Evolutionary conservation across 2,797 vertebrate species (phyloP).

Genomic region (Euthynnus affinis): DNA sequence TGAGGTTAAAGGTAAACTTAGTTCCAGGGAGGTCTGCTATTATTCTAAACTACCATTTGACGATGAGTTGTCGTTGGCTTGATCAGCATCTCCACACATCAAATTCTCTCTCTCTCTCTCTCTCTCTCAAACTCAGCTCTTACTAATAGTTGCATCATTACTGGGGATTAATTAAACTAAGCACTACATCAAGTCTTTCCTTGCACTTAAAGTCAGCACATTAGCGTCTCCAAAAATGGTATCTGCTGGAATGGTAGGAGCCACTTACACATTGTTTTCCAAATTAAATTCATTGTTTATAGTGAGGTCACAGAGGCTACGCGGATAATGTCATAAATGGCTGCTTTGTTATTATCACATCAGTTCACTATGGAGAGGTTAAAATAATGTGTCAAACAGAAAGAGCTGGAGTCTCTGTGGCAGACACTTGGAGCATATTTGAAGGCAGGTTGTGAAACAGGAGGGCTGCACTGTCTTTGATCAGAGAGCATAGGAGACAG

Average conservation of each 20-base stretch:
- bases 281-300: constrained; percentile 55
- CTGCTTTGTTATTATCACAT: constrained; percentile 56
- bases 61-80: constrained; percentile 21
- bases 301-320: constrained; percentile 53
- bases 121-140: constrained; percentile 81
- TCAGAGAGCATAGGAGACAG: constrained; percentile 85
- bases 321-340: constrained; percentile 53
- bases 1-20: constrained; percentile 43
- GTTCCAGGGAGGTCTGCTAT: neutral
- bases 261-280: constrained; percentile 38
- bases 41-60: constrained; percentile 21
- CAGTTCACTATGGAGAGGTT: constrained; percentile 49
- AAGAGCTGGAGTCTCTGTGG: constrained; percentile 54
- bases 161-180: constrained; percentile 87
- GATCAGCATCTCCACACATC: constrained; percentile 45
- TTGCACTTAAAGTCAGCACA: constrained; percentile 62
- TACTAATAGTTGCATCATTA: constrained; percentile 90
- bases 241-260: constrained; percentile 28
- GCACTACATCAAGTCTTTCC: constrained; percentile 77
- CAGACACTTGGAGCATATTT: constrained; percentile 71
- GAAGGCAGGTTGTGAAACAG: constrained; percentile 83
- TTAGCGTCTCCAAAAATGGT: constrained; percentile 42
- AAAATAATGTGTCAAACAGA: constrained; percentile 53
- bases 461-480: constrained; percentile 81
- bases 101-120: no score